phyloP scores from a whole-genome alignment of 2,888 invertebrate species.

The Caenorhabditis auriculariae region DNA sequence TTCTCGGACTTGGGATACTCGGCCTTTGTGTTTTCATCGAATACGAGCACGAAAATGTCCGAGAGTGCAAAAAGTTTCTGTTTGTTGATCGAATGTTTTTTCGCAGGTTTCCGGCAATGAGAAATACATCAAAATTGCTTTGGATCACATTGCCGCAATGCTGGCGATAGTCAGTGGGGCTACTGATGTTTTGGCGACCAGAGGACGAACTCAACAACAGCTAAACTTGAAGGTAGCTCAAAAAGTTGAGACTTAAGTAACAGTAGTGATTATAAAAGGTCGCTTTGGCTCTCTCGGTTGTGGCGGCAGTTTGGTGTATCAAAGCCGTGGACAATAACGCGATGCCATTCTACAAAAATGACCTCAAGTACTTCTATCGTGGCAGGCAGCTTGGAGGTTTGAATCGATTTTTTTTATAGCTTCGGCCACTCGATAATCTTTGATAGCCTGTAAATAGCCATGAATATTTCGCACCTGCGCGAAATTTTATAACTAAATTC shows the following conservation, averaged over 20 bases:
- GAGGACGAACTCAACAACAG: conserved; percentile 43
- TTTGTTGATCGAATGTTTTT: not conserved
- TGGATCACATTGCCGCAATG: conserved; percentile 59
- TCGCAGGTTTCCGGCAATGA: conserved; percentile 50
- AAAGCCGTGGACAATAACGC: conserved; percentile 61
- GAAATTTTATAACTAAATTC: not conserved
- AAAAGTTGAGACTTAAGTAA: not conserved
- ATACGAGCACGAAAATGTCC: conserved; percentile 57
- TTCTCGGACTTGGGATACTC: conserved; percentile 50
- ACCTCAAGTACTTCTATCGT: conserved; percentile 50
- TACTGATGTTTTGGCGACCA: conserved; percentile 54
- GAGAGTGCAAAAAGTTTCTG: too few relatives aligned
- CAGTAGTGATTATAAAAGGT: conserved; percentile 38
- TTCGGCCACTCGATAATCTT: conserved; percentile 6
- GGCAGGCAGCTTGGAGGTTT: conserved; percentile 33
- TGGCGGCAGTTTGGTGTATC: conserved; percentile 60
- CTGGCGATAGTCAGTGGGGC: conserved; percentile 52
- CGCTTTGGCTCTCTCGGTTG: conserved; percentile 55
- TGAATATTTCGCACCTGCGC: conserved; percentile 3
- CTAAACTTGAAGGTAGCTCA: conserved; percentile 56
- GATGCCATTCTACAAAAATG: conserved; percentile 59
- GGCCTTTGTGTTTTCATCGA: conserved; percentile 61
- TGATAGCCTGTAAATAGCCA: conserved; percentile 9
- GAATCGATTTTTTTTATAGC: not conserved
- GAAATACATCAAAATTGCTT: conserved; percentile 60